Evolutionary conservation across 2,113 vertebrate genomes (phyloP), one percentile per base, ranked within the genome.

Genomic region (Petromus typicus): DNA sequence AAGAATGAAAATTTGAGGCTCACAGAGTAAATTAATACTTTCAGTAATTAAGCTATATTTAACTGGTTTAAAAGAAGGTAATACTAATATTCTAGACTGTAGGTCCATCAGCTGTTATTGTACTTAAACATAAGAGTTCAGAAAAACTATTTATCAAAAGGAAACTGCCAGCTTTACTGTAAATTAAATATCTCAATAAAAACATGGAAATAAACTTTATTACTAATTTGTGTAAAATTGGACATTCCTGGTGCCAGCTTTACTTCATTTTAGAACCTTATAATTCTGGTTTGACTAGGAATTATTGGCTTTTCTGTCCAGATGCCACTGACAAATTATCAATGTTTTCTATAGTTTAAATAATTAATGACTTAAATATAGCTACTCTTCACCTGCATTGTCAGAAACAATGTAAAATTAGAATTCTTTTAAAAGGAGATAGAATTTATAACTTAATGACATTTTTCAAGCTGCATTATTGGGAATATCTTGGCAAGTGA

Each of bases 1-100:
- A 93, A 93, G 92, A 97, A 97, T 94, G 88, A 87, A 97, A 95
- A 94, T 9, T 56, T 40, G 82, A 66, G 94, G 32, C 81, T 96
- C 75, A 78, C 7, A 88, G 51, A 9, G 18, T 59, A 86, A 93
- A 93, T 82, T 91, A 91, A 95, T 84, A 86, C 66, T 88, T 97
- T 95, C 51, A 89, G 34, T 67, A 73, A 79, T 48, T 85, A 94
- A 93, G 40, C 86, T 71, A 40, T 80, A 30, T 48, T 45, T 76
- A 95, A 84, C 4, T 75, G 22, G 79, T 54, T 83, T 94, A 86
- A 91, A 91, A 91, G 86, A 69, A 40, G 30, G 67, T 78, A 95
- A 69, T 25, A 56, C 59, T 80, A 90, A 75, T 64, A 85, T 69
- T 80, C 84, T 85, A 85, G 40, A 91, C n/a, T 86, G 76, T 13